phyloP scores from a whole-genome alignment of 2,113 vertebrate genomes.

The Myiopsitta monachus region DNA sequence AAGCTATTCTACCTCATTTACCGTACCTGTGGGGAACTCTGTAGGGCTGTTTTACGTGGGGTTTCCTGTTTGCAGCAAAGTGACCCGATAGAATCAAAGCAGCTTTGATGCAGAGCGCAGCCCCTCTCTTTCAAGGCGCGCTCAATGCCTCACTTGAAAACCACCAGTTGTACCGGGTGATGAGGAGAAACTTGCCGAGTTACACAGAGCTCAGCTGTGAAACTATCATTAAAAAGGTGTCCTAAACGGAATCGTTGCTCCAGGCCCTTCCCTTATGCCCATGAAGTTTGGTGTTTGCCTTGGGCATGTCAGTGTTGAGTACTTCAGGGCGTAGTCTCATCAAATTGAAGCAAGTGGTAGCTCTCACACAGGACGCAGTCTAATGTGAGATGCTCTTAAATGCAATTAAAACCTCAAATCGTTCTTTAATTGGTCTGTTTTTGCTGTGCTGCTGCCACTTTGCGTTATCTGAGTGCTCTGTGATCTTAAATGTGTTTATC shows the following conservation, averaged over 20 bases:
- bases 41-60: not conserved
- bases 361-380: rapidly evolving
- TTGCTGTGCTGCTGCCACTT: not conserved
- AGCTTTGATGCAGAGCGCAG: not conserved
- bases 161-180: too few relatives aligned
- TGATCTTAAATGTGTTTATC: not conserved
- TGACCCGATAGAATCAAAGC: not conserved
- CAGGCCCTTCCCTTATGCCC: not conserved
- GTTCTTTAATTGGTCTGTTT: not conserved
- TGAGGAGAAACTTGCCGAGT: not conserved
- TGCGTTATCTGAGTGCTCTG: not conserved
- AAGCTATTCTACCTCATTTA: not conserved
- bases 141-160: not conserved
- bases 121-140: not conserved
- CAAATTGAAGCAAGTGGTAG: not conserved
- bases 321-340: not conserved
- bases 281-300: not conserved
- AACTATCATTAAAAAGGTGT: not conserved
- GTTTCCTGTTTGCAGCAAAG: not conserved
- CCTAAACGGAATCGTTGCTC: not conserved
- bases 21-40: not conserved
- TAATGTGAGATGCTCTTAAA: not conserved
- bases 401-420: not conserved
- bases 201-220: not conserved
- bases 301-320: rapidly evolving